Conservation (phyloP, 2,113 vertebrate genomes). For the Seriola dumerili region DNA sequence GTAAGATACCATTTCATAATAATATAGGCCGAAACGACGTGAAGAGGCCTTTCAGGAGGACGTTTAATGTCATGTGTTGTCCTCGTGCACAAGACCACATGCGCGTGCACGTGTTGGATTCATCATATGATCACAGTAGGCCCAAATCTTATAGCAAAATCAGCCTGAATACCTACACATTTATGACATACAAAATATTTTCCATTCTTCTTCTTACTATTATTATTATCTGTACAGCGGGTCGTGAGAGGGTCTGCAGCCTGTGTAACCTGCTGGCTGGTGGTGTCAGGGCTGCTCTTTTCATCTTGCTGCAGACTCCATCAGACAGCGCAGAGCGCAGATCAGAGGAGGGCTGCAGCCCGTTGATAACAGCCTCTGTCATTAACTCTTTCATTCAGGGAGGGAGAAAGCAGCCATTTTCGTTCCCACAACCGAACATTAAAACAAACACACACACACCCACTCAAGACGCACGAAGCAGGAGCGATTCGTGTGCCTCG, state of each 20-base stretch:
- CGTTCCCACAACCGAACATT: conserved; percentile 36
- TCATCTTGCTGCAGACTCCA: conserved; percentile 70
- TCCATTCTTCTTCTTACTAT: neutral
- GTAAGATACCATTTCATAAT: neutral
- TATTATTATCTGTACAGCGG: conserved; percentile 30
- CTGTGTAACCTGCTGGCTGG: conserved; percentile 43
- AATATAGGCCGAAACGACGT: neutral
- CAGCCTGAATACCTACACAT: neutral
- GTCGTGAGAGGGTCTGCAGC: conserved; percentile 47
- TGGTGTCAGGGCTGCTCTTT: conserved; percentile 71
- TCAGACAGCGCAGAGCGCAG: conserved; percentile 66
- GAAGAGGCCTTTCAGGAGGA: conserved; percentile 2
- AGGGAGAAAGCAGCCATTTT: conserved; percentile 45
- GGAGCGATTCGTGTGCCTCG: neutral
- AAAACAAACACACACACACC: neutral
- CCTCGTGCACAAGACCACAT: neutral
- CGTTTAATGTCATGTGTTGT: no score
- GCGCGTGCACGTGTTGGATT: neutral
- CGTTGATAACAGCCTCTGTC: conserved; percentile 81
- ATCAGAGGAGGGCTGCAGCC: conserved; percentile 80
- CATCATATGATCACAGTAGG: neutral
- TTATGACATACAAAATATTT: neutral
- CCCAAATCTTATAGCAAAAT: neutral
- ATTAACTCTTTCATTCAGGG: conserved; percentile 79
- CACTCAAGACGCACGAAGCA: neutral